These are phyloP conservation scores for Dissostichus mawsoni DNA, from an alignment of 2,113 vertebrate genomes.

Conservation along the genomic window DNA sequence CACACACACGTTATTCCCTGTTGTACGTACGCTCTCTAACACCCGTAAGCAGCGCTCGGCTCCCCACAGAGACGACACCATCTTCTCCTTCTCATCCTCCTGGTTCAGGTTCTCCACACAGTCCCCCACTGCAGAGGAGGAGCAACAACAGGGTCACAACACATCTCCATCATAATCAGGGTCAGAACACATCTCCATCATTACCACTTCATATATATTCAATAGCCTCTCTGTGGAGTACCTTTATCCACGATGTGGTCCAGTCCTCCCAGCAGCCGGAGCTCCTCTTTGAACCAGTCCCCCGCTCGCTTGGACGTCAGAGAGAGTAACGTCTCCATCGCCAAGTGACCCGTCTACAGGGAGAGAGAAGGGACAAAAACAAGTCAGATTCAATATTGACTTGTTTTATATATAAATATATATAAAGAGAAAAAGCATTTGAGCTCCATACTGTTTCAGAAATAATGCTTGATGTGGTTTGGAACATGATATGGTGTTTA, in stretches of 20 bases:
- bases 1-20: no score
- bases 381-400: no score
- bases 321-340: conserved; percentile 97
- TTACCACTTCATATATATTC: no score
- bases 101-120: conserved; percentile 93
- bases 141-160: not conserved
- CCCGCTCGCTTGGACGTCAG: conserved; percentile 97
- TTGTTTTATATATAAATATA: no score
- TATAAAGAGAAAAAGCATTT: no score
- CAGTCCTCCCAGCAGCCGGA: conserved; percentile 95
- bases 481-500: no score
- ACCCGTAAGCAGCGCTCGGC: conserved; percentile 98
- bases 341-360: conserved; percentile 94
- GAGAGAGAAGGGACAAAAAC: not conserved
- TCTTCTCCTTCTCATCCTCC: conserved; percentile 93
- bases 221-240: conserved; percentile 47
- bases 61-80: conserved; percentile 95
- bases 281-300: conserved; percentile 99
- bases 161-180: fast-evolving
- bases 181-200: not conserved
- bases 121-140: conserved; percentile 90
- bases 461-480: no score
- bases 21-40: conserved; percentile 93
- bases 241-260: conserved; percentile 99
- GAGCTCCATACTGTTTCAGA: no score